Base-by-base conservation (phyloP, 2,113 vertebrate species). In the Dromiciops gliroides region DNA sequence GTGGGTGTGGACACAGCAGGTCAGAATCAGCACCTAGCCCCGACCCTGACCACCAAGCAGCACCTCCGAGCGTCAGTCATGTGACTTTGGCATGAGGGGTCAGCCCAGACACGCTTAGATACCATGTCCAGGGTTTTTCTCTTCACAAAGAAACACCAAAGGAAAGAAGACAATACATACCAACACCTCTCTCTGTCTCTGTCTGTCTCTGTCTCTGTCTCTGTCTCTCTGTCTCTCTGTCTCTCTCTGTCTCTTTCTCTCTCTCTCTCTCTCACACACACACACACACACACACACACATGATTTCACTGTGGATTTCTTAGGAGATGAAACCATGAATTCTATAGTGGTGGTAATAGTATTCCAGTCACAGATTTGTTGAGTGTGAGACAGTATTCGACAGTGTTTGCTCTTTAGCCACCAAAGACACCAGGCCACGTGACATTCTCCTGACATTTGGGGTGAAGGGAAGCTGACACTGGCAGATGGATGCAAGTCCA, bases 101-200 rank as follows among this genome's bases (percentile, higher is more conserved):
- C 60, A 16, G 16, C 11, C 0, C 2, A 37, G 56, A 67, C 31
- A 14, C 1, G 31, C 25, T n/a, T 14, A 16, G 60, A 67, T 37
- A 11, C 14, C 16, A 12, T 3, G 3, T 67, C 28, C 31, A 2
- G 26, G 10, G 28, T 31, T 56, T 56, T 56, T 56, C 26, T 67
- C 31, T 67, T 67, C 11, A 67, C 60, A 67, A 60, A 67, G 11
- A 37, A 67, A 67, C 14, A n/a, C 1, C 37, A 19, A 16, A 1
- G 37, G 37, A 75, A 19, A n/a, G 8, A n/a, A n/a, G 37, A 19
- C 16, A 1, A 0, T n/a, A 1, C 37, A 22, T 0, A 19, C 19
- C 1, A 75, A n/a, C n/a, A n/a, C 16, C 16, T 37, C 67, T n/a
- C 67, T 1, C 12, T n/a, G n/a, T n/a, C n/a, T n/a, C n/a, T n/a